Base-by-base conservation (phyloP, 2,113 vertebrate species). In the Oxyura jamaicensis region DNA sequence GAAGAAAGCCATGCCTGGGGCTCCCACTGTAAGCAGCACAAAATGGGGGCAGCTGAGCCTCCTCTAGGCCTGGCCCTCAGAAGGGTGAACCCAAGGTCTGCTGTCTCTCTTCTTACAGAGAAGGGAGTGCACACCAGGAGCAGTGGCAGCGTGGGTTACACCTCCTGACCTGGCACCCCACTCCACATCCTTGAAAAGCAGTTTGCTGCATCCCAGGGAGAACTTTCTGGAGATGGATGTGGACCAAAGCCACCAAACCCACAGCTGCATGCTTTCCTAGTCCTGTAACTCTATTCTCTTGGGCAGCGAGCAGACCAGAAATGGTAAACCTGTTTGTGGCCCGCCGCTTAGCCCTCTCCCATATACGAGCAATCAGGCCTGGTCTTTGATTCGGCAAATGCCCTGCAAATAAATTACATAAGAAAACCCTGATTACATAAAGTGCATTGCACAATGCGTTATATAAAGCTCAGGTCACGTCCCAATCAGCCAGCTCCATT, bases 351-450 rank as follows among this genome's bases (percentile, higher is more conserved):
- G 5, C 22, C 26, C 39, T 39, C 48, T 56, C 35, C 26, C 8
- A 6, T 17, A 6, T 14, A 33, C 33, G 14, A 90, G 16, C 22
- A 71, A 58, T 16, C 39, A 19, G 26, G 23, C 42, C 55, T 83
- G 48, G 36, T 42, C 50, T 59, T 90, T 50, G 25, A 67, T 60
- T 71, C 13, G 0, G 36, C 60, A 33, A 86, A 76, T 73, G 71
- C 26, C 33, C 36, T 66, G 55, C 74, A 81, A 85, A 85, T 71
- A 79, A 69, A 73, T 96, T 96, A 90, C 82, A 68, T 82, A 97
- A 97, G 50, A 83, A 90, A 63, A 13, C 16, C 69, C 62, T 31
- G n/a, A 83, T 97, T 97, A 86, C 67, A 42, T 89, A 95, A 97
- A 79, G 56, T 6, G 5, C 42, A 29, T 97, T 97, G 90, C 85